These are phyloP conservation scores for Pelobates fuscus DNA, from an alignment of 2,113 vertebrate species.

Conservation along the genomic window DNA sequence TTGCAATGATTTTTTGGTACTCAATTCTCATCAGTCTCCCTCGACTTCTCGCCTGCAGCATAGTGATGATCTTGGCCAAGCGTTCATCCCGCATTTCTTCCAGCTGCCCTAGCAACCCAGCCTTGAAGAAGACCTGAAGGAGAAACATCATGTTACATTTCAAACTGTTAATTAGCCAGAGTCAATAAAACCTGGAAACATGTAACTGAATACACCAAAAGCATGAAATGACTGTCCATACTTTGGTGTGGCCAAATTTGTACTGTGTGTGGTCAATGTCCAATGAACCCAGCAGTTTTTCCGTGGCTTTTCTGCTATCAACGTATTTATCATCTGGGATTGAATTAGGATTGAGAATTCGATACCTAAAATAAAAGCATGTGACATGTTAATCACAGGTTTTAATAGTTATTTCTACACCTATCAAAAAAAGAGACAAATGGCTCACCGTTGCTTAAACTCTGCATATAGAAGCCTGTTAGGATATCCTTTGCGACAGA, in stretches of 20 bases:
- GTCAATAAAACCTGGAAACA: too few species aligned
- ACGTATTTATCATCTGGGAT: constrained; percentile 91
- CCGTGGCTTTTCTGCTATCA: constrained; percentile 86
- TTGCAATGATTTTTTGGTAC: constrained; percentile 75
- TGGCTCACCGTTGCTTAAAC: constrained; percentile 77
- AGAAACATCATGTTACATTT: background rate
- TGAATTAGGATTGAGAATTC: constrained; percentile 87
- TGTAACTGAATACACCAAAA: background rate
- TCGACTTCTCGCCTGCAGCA: constrained; percentile 83
- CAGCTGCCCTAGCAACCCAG: constrained; percentile 82
- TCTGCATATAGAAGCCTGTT: constrained; percentile 79
- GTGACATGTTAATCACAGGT: background rate
- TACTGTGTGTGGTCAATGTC: constrained; percentile 80
- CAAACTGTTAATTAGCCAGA: too few species aligned
- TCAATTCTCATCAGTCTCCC: constrained; percentile 84
- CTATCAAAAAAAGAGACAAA: background rate
- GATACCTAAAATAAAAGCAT: constrained; percentile 72
- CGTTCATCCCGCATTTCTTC: constrained; percentile 89
- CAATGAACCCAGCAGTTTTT: constrained; percentile 76
- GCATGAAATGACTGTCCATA: constrained; percentile 33
- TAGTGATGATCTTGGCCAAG: constrained; percentile 84
- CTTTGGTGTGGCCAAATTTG: constrained; percentile 84
- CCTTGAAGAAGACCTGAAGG: constrained; percentile 91
- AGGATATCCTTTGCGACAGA: constrained; percentile 83
- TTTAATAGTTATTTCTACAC: background rate